A percentile compares a stretch with the other conserved stretches of the same genome.
These are phyloP conservation scores for Apostichopus leukothele DNA, from an alignment of 53 echinoderm and acorn worm genomes.

Conservation along the genomic window DNA sequence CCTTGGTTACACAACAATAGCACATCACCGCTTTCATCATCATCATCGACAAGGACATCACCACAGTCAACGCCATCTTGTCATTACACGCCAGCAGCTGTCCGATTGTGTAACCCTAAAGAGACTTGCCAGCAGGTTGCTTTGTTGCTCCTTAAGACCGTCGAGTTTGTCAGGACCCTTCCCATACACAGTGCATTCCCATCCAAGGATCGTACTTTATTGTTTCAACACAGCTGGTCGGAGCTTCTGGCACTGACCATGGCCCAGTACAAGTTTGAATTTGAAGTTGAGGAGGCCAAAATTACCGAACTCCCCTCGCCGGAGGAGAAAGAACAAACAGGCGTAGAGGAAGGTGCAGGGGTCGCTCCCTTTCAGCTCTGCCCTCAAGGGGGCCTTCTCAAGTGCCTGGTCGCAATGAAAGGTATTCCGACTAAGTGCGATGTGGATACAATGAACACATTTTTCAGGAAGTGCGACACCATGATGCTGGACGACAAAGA, in stretches of 20 bases:
- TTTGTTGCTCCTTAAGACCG: constrained; percentile 90
- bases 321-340: constrained; percentile 49
- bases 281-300: constrained; percentile 76
- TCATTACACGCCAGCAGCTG: constrained; percentile 69
- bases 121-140: constrained; percentile 87
- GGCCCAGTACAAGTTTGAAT: constrained; percentile 89
- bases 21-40: constrained; percentile 41
- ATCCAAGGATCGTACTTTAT: constrained; percentile 67
- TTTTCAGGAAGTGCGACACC: constrained; percentile 91
- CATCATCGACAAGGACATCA: constrained; percentile 12
- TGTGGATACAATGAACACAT: constrained; percentile 87
- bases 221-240: constrained; percentile 98
- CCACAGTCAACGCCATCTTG: constrained; percentile 11
- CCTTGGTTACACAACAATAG: constrained; percentile 52
- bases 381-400: constrained; percentile 77
- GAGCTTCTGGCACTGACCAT: constrained; percentile 92
- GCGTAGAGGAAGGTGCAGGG: not conserved
- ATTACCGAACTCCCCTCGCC: constrained; percentile 50
- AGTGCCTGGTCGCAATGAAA: constrained; percentile 89
- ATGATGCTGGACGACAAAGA: constrained; percentile 95
- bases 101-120: constrained; percentile 78
- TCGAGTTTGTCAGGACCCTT: constrained; percentile 88
- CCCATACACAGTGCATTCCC: constrained; percentile 76
- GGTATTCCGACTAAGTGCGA: constrained; percentile 91
- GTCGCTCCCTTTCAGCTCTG: constrained; percentile 19